A percentile compares a stretch with the other conserved stretches of the same genome.
Evolutionary conservation across 2,113 vertebrate genomes (phyloP).

Genomic region (Corythoichthys haematopterus): DNA sequence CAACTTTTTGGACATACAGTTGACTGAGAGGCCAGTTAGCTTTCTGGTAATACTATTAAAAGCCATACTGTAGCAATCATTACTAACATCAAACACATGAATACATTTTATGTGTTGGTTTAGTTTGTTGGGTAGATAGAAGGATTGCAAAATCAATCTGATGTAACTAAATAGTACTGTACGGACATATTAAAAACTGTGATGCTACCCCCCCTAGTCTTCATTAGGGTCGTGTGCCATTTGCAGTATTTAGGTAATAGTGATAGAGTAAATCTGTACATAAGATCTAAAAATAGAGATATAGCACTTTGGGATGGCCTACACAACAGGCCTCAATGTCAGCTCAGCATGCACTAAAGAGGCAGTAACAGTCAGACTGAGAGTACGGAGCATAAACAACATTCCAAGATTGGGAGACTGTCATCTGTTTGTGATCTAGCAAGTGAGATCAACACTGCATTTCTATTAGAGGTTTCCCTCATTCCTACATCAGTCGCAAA

Average conservation of each 20-base stretch:
- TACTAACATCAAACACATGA: not conserved
- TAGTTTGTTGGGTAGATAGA: not conserved
- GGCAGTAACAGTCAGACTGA: constrained; percentile 24
- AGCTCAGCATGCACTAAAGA: constrained; percentile 12
- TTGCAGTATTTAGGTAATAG: not conserved
- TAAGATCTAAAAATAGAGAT: not conserved
- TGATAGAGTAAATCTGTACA: no score
- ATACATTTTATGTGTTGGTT: not conserved
- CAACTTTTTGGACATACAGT: not conserved
- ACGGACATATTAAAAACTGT: no score
- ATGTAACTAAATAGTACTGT: not conserved
- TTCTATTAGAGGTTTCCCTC: constrained; percentile 25
- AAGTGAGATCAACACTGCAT: constrained; percentile 36
- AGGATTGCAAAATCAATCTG: not conserved
- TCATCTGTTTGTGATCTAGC: constrained; percentile 63
- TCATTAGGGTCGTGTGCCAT: no score
- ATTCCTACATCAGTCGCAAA: constrained; percentile 24
- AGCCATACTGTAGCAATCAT: not conserved
- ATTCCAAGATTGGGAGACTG: constrained; percentile 42
- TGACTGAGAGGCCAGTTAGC: not conserved
- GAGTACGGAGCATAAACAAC: constrained; percentile 36
- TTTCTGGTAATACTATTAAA: not conserved
- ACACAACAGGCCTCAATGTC: not conserved
- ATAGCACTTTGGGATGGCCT: not conserved
- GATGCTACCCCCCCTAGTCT: no score